Evolutionary conservation across 2,888 invertebrate genomes (phyloP), one percentile per base, ranked within the genome.

Genomic region (Crossocerus cetratus): DNA sequence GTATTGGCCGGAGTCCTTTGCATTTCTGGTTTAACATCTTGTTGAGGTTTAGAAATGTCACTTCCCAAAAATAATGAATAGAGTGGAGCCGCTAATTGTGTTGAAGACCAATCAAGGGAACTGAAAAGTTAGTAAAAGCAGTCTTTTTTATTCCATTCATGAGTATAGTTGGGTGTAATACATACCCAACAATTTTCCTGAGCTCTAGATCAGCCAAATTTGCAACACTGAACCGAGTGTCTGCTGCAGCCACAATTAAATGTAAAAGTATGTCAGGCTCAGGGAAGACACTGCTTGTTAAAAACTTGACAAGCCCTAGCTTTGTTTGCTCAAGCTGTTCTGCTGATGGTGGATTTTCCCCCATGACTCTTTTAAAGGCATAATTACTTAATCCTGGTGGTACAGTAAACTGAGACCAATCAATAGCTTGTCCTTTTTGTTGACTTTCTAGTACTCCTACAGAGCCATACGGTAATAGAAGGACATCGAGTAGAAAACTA

Each of bases 171-270:
- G 23, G 0, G 43, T 8, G 57, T 22, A 59, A 60, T 42, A 2
- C 61, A 81, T 91, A 94, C 94, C 93, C 93, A 77, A 94, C 93
- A 55, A 95, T 93, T 90, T 96, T 95, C 85, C 96, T 96, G 8
- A 98, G 90, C 82, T 97, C 96, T 77, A 94, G 94, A 86, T 97
- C 96, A 1, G 97, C 97, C 68, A 95, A 93, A 87, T 97, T 96
- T 64, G 97, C 97, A 56, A 98, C 96, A 90, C 95, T 96, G 88
- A 95, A 97, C 76, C 98, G 92, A 0, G 97, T 96, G 87, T 98
- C 98, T 0, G 98, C 95, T 0, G 97, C 95, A 1, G 96, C 97
- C 4, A 98, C 94, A 8, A 98, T 94, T 71, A 97, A 91, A 65
- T 96, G 95, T 74, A 95, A 91, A 21, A 97, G 92, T 32, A 95